Percentiles rank a stretch among this genome's conserved stretches.
These are phyloP conservation scores for Argya squamiceps DNA, from an alignment of 2,797 vertebrate genomes.

Conservation along the genomic window DNA sequence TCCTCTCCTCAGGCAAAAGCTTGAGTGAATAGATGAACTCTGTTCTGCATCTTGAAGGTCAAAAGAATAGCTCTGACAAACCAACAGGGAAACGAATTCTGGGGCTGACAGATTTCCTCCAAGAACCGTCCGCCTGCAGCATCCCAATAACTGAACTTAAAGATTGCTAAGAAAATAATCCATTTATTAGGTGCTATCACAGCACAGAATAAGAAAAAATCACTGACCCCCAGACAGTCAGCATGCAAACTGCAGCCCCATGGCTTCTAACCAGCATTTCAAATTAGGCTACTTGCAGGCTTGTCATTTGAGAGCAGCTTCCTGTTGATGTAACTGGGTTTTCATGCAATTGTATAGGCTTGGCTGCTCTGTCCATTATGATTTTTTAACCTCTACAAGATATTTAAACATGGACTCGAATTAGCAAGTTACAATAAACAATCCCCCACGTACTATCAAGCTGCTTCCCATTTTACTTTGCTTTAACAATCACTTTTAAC, in stretches of 20 bases:
- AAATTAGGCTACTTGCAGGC: background rate
- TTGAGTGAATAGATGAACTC: constrained; percentile 52
- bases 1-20: constrained; percentile 65
- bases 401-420: background rate
- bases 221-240: accelerated
- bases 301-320: background rate
- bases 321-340: background rate
- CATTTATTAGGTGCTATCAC: background rate
- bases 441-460: accelerated
- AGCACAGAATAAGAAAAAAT: background rate
- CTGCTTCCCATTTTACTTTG: background rate
- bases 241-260: background rate
- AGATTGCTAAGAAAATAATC: background rate
- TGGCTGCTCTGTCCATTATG: background rate
- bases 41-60: constrained; percentile 73
- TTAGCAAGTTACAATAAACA: background rate
- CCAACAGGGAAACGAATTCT: constrained; percentile 52
- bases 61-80: constrained; percentile 65
- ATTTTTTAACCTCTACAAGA: background rate
- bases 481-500: background rate
- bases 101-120: constrained; percentile 56
- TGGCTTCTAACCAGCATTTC: background rate
- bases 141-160: background rate
- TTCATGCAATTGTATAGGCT: background rate
- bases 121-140: background rate